Evolutionary conservation across 2,797 vertebrate genomes (phyloP).

Genomic region (Acanthurus lineatus): DNA sequence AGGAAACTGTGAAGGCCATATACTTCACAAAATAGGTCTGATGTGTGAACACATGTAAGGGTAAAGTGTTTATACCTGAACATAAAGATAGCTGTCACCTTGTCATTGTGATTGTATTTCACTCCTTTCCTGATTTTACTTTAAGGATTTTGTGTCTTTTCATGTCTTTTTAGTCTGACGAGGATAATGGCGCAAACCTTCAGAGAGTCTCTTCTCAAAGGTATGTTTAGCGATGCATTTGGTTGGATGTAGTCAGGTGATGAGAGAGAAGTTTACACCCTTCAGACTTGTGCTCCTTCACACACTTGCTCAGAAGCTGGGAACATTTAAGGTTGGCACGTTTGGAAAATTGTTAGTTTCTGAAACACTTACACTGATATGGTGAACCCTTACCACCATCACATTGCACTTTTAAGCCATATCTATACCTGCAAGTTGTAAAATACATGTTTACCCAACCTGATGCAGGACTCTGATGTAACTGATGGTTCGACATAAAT

Average conservation of each 20-base stretch:
- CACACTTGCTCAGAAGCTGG: not conserved
- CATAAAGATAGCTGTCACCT: not conserved
- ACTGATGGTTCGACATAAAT: not conserved
- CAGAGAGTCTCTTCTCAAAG: not conserved
- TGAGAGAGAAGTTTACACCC: not conserved
- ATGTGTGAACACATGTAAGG: not conserved
- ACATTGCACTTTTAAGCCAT: too few relatives aligned
- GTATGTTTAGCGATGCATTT: not conserved
- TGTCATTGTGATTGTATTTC: not conserved
- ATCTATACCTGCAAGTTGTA: not conserved
- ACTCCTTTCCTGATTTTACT: not conserved
- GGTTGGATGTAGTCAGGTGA: not conserved
- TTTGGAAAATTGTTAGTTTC: not conserved
- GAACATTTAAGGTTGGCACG: too few relatives aligned
- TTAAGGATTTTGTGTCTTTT: not conserved
- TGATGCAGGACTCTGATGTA: not conserved
- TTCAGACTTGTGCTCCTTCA: not conserved
- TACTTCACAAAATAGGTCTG: not conserved
- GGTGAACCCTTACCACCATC: too few relatives aligned
- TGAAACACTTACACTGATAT: too few relatives aligned
- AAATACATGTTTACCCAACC: not conserved
- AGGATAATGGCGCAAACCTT: not conserved
- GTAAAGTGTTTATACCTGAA: not conserved
- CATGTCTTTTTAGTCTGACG: not conserved
- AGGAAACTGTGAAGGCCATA: too few relatives aligned